These are phyloP conservation scores for Todiramphus saurophagus DNA, from an alignment of 2,113 vertebrate species.

Conservation along the genomic window DNA sequence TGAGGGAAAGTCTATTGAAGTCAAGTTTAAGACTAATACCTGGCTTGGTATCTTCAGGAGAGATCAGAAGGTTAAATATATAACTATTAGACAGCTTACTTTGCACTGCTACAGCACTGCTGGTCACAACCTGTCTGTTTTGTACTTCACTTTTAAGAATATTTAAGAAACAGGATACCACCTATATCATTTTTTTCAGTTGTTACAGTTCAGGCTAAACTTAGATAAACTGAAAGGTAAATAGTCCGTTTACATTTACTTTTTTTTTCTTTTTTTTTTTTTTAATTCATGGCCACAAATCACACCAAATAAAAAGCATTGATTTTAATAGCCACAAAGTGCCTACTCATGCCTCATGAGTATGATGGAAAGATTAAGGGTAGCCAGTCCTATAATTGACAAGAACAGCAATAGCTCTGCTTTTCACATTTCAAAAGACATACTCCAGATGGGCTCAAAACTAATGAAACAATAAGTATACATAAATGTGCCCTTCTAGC, in stretches of 20 bases:
- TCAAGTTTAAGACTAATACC: neutral
- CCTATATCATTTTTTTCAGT: neutral
- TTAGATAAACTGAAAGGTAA: neutral
- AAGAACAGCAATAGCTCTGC: neutral
- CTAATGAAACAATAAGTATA: conserved; percentile 26
- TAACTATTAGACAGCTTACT: neutral
- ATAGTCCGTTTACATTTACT: neutral
- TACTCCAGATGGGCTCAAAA: neutral
- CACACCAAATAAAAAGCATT: neutral
- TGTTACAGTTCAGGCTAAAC: neutral
- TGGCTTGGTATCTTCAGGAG: neutral
- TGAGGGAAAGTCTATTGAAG: neutral
- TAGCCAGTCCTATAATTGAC: neutral
- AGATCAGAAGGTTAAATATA: neutral
- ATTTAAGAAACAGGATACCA: neutral
- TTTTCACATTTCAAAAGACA: neutral
- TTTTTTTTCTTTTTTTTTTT: neutral
- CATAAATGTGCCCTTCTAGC: neutral
- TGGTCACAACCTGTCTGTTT: neutral
- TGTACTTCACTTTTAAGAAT: neutral
- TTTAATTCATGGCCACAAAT: neutral
- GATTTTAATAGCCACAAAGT: neutral
- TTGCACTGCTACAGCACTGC: neutral
- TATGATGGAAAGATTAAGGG: neutral
- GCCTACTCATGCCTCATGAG: neutral